A percentile compares a stretch with the other conserved stretches of the same genome.
Conservation (phyloP, 1,140 invertebrate species). For the Frieseomelitta varia region DNA sequence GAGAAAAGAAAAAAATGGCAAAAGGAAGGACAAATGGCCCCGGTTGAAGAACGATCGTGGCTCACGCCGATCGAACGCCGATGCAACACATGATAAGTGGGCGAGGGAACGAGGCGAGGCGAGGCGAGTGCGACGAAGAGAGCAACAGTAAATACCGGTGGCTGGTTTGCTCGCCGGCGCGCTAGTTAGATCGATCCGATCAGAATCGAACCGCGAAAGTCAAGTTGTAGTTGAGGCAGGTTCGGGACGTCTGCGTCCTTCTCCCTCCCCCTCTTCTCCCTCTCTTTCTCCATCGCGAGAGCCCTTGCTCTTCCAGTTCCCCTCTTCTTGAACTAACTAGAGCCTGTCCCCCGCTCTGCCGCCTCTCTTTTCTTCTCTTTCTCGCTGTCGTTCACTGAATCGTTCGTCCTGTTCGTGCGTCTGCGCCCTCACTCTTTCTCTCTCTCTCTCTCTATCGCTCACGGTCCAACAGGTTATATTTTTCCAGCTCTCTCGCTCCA, state of each 20-base stretch:
- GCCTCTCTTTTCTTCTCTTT: conserved; percentile 60
- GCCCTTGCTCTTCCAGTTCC: conserved; percentile 4
- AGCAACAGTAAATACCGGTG: conserved; percentile 56
- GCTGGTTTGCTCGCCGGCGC: conserved; percentile 35
- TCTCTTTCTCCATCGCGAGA: conserved; percentile 24
- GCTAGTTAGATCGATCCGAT: conserved; percentile 75
- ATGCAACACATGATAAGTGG: conserved; percentile 30
- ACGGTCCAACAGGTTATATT: conserved; percentile 81
- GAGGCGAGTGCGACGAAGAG: conserved; percentile 8
- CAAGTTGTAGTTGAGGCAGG: conserved; percentile 78
- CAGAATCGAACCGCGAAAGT: conserved; percentile 78
- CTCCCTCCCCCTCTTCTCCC: conserved; percentile 34
- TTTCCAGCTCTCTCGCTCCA: conserved; percentile 69
- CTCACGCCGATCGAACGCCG: conserved; percentile 1
- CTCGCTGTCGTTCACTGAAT: conserved; percentile 49
- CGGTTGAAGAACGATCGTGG: conserved; percentile 1
- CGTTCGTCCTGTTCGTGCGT: conserved; percentile 42
- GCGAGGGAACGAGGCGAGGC: background rate
- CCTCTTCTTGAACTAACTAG: conserved; percentile 13
- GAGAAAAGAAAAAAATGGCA: background rate
- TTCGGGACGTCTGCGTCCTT: conserved; percentile 72
- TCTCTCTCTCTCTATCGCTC: conserved; percentile 66
- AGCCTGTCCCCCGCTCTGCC: conserved; percentile 38
- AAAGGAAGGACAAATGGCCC: conserved; percentile 5
- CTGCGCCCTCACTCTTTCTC: conserved; percentile 63